These are phyloP conservation scores for Kobus ellipsiprymnus DNA, from an alignment of 2,113 vertebrate species.

Conservation along the genomic window DNA sequence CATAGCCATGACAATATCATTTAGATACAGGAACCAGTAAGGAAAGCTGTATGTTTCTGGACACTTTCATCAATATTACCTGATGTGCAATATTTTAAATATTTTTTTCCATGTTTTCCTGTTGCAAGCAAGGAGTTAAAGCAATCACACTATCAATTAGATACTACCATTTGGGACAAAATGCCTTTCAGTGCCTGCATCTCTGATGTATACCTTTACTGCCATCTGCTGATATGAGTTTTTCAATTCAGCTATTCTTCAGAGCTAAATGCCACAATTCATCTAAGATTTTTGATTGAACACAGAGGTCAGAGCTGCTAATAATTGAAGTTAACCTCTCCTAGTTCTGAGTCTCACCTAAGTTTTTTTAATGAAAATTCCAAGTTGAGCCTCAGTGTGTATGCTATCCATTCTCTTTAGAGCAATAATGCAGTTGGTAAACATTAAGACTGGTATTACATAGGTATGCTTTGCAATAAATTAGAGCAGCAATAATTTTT, in stretches of 20 bases:
- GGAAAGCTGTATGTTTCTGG: constrained; percentile 59
- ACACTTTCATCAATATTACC: constrained; percentile 70
- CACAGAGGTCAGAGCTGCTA: not conserved
- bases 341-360: not conserved
- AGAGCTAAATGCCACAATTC: not conserved
- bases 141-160: constrained; percentile 80
- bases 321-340: not conserved
- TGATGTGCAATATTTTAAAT: constrained; percentile 76
- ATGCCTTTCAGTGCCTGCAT: not conserved
- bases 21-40: constrained; percentile 59
- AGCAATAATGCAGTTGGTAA: not conserved
- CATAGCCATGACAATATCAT: constrained; percentile 38
- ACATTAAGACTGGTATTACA: constrained; percentile 64
- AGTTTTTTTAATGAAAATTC: constrained; percentile 28
- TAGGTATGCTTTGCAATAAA: constrained; percentile 83
- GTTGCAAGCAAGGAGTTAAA: constrained; percentile 76
- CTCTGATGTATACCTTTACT: constrained; percentile 85
- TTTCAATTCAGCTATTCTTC: not conserved
- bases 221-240: constrained; percentile 88
- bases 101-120: constrained; percentile 76
- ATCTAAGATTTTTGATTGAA: not conserved
- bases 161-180: constrained; percentile 62
- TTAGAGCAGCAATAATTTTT: constrained; percentile 87
- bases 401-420: not conserved
- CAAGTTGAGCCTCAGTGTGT: not conserved